Base-by-base conservation (phyloP, 2,113 vertebrate genomes). In the Bujurquina vittata region DNA sequence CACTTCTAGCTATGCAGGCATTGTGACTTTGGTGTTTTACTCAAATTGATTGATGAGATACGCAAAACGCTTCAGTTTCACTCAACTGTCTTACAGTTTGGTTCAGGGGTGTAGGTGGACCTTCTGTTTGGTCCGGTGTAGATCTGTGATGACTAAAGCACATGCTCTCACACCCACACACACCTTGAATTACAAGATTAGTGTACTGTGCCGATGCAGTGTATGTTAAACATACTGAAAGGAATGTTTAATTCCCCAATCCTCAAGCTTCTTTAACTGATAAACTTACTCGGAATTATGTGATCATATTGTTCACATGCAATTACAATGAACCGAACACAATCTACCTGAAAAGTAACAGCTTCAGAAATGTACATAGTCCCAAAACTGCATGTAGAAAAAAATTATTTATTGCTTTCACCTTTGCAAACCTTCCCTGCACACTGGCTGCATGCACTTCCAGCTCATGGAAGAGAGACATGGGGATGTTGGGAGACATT, bases 31-130 rank as follows among this genome's bases (percentile, higher is more conserved):
- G 17, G 14, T 12, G 11, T 54, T 67, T 18, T 11, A 4, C 54
- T 69, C 23, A 43, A 58, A 29, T 26, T 80, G 63, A 69, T 59
- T 72, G 55, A 80, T 72, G 40, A 80, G 65, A 75, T 75, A 54
- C 22, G 9, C 17, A 61, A 61, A 81, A 22, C 33, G 18, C 35
- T 75, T 62, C 46, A 56, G 17, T 29, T 29, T 75, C 15, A 40
- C 18, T 55, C 49, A 26, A 20, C 10, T 43, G 8, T 61, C 33
- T 55, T 40, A 33, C 26, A 59, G 55, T 59, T 74, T 40, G 72
- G 35, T 79, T 80, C 26, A 69, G 4, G 37, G 7, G 43, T 61
- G 43, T 75, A 62, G 58, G 58, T 62, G 29, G 43, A 35, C 29
- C 33, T 54, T 60, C 59, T 31, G 26, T 61, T 74, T 55, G 54